Evolutionary conservation across 92 coral and sea anemone species (phyloP).

Genomic region (Ricordea florida): DNA sequence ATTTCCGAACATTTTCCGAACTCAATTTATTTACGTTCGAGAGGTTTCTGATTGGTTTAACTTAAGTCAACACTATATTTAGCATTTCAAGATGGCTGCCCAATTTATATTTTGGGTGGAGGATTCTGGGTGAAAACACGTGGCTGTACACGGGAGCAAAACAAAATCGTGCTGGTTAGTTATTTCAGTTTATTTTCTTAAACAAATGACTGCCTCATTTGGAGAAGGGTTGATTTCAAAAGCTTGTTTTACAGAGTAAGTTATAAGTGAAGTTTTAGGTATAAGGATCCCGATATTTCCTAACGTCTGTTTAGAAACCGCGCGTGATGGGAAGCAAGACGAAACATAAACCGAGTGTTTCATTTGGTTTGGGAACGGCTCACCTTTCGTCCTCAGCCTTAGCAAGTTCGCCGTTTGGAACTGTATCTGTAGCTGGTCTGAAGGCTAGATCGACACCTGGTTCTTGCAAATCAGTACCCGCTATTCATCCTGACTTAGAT

Average conservation of each 20-base stretch:
- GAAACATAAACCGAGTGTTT: neutral
- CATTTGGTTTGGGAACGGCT: conserved; percentile 1
- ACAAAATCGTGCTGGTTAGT: neutral
- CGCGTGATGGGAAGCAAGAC: conserved; percentile 27
- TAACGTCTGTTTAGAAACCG: neutral
- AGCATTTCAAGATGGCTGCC: conserved; percentile 38
- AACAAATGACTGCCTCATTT: neutral
- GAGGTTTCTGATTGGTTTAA: conserved; percentile 46
- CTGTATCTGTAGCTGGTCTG: conserved; percentile 10
- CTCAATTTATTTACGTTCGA: neutral
- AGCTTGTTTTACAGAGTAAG: no score
- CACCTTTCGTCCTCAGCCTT: conserved; percentile 24
- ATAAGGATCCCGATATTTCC: no score
- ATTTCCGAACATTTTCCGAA: no score
- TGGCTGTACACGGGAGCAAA: conserved; percentile 45
- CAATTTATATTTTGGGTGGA: conserved; percentile 86
- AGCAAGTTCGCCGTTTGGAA: conserved; percentile 24
- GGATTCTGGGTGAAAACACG: conserved; percentile 98
- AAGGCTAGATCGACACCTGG: conserved; percentile 39
- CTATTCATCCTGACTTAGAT: conserved; percentile 70
- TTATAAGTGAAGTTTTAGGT: no score
- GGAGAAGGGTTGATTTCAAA: no score
- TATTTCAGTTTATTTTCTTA: neutral
- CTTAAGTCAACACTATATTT: conserved; percentile 33
- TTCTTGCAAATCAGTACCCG: conserved; percentile 14